Conservation (phyloP, 2,113 vertebrate species). For the Ginglymostoma cirratum region DNA sequence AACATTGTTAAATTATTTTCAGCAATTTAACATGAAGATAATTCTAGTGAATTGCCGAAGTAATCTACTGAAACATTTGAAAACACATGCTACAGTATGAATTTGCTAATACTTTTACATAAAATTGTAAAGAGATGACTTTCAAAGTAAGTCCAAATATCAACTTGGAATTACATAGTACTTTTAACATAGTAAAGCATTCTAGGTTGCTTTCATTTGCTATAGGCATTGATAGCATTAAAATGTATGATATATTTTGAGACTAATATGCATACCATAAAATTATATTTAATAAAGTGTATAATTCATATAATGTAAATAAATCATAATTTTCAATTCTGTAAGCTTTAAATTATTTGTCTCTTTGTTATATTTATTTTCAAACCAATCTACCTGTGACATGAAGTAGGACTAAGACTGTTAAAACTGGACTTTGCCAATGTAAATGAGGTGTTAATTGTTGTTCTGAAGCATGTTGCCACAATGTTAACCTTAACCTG, state of each 20-base stretch:
- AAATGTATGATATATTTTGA: neutral
- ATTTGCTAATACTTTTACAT: neutral
- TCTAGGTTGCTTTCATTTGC: neutral
- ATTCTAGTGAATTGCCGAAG: neutral
- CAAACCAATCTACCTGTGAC: neutral
- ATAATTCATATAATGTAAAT: slow-evolving; percentile 2
- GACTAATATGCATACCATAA: neutral
- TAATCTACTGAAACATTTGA: neutral
- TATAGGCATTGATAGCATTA: neutral
- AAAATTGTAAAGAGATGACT: neutral
- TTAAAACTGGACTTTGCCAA: neutral
- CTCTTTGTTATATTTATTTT: neutral
- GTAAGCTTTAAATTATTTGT: neutral
- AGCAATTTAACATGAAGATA: neutral
- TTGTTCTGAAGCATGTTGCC: neutral
- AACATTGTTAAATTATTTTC: neutral
- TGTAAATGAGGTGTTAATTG: slow-evolving; percentile 11
- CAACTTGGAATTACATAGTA: neutral
- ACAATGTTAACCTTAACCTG: slow-evolving; percentile 29
- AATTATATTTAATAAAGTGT: neutral
- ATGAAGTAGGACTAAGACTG: neutral
- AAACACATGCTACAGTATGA: neutral
- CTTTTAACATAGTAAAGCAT: neutral
- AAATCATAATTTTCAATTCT: neutral
- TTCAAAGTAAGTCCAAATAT: neutral